Percentiles rank a stretch among this genome's conserved stretches.
Conservation (phyloP, 2,113 vertebrate species). For the Parus major region DNA sequence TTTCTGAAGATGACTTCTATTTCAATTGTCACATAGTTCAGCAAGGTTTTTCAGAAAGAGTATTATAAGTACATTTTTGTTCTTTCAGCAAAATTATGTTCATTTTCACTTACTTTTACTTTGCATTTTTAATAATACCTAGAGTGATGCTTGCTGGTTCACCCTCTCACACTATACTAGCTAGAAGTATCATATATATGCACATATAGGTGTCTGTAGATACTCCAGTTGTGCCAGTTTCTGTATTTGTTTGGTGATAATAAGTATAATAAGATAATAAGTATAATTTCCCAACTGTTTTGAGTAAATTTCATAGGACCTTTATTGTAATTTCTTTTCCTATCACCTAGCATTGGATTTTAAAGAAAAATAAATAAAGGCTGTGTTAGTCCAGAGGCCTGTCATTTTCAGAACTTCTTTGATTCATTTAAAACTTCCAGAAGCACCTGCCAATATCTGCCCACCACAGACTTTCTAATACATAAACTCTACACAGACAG, state of each 20-base stretch:
- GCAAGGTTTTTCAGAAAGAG: not conserved
- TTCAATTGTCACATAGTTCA: not conserved
- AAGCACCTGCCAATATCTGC: not conserved
- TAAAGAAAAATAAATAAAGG: not conserved
- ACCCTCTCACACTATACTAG: not conserved
- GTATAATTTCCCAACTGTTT: not conserved
- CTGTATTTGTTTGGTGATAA: not conserved
- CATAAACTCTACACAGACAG: not conserved
- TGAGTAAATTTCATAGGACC: not conserved
- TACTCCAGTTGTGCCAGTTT: not conserved
- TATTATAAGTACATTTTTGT: not conserved
- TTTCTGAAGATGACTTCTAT: not conserved
- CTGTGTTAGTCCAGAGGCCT: not conserved
- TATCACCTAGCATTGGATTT: not conserved
- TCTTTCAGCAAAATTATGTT: not conserved
- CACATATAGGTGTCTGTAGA: not conserved
- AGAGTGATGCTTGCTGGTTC: not conserved
- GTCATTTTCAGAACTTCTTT: not conserved
- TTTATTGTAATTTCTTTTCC: not conserved
- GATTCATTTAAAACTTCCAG: not conserved
- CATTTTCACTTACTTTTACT: not conserved
- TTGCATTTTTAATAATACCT: not conserved
- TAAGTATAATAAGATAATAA: not conserved
- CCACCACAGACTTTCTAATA: not conserved
- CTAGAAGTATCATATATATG: not conserved